Percentiles rank a stretch among this genome's conserved stretches.
phyloP scores from a whole-genome alignment of 2,113 vertebrate genomes.

The Vireo altiloquus region DNA sequence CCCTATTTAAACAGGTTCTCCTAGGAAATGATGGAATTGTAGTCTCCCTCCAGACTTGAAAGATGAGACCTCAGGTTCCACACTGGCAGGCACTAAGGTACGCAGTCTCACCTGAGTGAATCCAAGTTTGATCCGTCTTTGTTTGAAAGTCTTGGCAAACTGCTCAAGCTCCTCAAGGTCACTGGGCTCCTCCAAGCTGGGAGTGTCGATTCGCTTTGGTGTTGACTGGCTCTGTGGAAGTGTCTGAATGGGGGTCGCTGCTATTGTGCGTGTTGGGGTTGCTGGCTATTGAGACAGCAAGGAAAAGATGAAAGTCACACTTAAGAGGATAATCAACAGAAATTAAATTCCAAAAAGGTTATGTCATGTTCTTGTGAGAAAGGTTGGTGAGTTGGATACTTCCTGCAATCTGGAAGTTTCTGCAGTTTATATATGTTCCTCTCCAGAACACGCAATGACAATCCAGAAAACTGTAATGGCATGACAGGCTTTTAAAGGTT shows the following conservation, averaged over 20 bases:
- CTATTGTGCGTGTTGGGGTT: slow-evolving; percentile 97
- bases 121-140: slow-evolving; percentile 99
- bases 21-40: slow-evolving; percentile 22
- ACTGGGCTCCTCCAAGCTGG: slow-evolving; percentile 97
- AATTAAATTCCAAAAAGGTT: background rate
- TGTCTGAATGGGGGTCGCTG: slow-evolving; percentile 89
- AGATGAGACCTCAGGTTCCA: slow-evolving; percentile 19
- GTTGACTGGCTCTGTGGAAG: slow-evolving; percentile 95
- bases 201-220: slow-evolving; percentile 96
- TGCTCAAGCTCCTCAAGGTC: slow-evolving; percentile 99
- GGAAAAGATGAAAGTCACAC: background rate
- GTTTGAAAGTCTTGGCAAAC: slow-evolving; percentile 99
- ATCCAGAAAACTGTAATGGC: background rate
- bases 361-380: background rate
- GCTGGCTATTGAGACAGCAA: slow-evolving; percentile 81
- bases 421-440: background rate
- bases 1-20: background rate
- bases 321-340: background rate
- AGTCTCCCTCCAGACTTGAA: slow-evolving; percentile 47
- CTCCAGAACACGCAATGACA: background rate
- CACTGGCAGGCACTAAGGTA: slow-evolving; percentile 17
- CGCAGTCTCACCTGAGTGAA: slow-evolving; percentile 91
- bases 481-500: background rate
- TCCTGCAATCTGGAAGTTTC: background rate
- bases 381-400: background rate